Conservation (phyloP, 2,888 invertebrate genomes). For the Drosophila imparisetae region DNA sequence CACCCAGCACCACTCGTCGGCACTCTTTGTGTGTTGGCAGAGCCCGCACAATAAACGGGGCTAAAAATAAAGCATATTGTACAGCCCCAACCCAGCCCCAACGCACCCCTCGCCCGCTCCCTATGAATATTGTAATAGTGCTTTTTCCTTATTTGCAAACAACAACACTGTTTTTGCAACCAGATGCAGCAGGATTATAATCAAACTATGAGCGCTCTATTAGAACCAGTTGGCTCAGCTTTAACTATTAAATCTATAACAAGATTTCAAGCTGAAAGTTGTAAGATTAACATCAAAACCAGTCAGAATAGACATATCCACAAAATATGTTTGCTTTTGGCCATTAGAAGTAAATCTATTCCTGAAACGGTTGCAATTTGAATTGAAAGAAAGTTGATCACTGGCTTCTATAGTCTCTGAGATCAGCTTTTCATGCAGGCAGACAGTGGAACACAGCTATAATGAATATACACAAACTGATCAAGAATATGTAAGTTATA, state of each 20-base stretch:
- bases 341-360: background rate
- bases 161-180: constrained; percentile 62
- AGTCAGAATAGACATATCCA: background rate
- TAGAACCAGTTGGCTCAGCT: constrained; percentile 38
- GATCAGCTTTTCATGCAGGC: background rate
- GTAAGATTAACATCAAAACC: background rate
- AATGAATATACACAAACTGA: background rate
- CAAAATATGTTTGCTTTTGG: background rate
- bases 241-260: background rate
- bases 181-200: constrained; percentile 59
- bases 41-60: constrained; percentile 70
- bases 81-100: constrained; percentile 1
- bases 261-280: background rate
- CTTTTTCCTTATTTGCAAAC: constrained; percentile 61
- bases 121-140: constrained; percentile 3
- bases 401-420: background rate
- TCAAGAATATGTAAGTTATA: background rate
- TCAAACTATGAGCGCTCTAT: constrained; percentile 63
- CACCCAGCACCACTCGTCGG: background rate
- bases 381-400: background rate
- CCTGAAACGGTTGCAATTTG: background rate
- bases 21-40: constrained; percentile 51
- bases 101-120: background rate
- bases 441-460: background rate
- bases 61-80: constrained; percentile 68